phyloP scores from a whole-genome alignment of 2,113 vertebrate genomes.

The Paralichthys olivaceus region DNA sequence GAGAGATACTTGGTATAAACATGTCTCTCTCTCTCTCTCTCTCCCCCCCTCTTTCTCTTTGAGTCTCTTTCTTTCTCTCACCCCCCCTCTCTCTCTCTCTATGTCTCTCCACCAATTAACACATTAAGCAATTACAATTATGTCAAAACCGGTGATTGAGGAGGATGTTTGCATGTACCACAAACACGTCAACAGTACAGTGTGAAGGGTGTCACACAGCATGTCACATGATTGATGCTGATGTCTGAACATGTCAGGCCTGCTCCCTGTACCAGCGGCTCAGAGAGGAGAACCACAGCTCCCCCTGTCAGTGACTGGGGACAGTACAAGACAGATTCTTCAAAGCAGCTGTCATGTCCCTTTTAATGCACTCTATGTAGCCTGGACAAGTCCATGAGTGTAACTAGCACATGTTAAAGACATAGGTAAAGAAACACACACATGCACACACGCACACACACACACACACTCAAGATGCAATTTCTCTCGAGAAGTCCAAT shows the following conservation, averaged over 20 bases:
- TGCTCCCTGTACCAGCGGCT: conserved; percentile 15
- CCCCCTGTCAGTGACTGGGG: conserved; percentile 54
- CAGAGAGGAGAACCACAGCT: conserved; percentile 67
- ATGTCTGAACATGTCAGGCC: background rate
- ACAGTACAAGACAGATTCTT: conserved; percentile 21
- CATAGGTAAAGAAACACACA: no score
- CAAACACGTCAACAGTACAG: conserved; percentile 2
- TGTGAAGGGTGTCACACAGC: conserved; percentile 7
- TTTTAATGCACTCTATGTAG: conserved; percentile 26
- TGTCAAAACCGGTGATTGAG: background rate
- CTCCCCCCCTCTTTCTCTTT: no score
- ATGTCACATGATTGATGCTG: conserved; percentile 6
- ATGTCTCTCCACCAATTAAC: conserved; percentile 33
- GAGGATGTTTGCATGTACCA: conserved; percentile 1
- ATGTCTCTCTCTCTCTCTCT: background rate
- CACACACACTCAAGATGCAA: conserved; percentile 13
- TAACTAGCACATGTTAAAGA: background rate
- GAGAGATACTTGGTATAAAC: conserved; percentile 29
- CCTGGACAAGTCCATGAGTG: conserved; percentile 3
- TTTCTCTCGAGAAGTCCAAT: conserved; percentile 11
- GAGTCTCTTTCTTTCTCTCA: no score
- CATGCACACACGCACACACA: no score
- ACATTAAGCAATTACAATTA: conserved; percentile 9
- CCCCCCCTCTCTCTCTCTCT: no score
- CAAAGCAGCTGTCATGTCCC: background rate